Conservation (phyloP, 1,140 invertebrate species). For the Caerostris extrusa region DNA sequence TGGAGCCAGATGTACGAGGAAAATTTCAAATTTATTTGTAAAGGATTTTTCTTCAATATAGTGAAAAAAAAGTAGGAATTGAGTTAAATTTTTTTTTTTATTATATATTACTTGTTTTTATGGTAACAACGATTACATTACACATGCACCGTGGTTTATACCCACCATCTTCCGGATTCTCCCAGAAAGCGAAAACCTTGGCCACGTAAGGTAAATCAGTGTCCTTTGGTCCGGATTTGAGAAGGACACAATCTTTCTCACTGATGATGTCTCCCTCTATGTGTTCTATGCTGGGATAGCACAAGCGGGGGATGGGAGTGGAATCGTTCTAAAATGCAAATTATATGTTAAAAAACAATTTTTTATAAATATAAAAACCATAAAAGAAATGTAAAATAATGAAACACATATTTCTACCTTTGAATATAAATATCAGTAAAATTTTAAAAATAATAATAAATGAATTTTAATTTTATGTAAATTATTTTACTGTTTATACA, state of each 20-base stretch:
- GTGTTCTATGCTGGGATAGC: conserved; percentile 94
- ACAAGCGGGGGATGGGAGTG: conserved; percentile 85
- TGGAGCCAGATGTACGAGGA: too few species aligned
- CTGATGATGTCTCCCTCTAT: conserved; percentile 91
- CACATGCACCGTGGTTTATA: not conserved
- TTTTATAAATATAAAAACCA: too few species aligned
- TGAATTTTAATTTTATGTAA: too few species aligned
- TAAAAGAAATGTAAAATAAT: too few species aligned
- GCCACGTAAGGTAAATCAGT: conserved; percentile 96
- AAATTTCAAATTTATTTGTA: too few species aligned
- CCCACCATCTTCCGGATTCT: conserved; percentile 95
- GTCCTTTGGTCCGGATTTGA: conserved; percentile 90
- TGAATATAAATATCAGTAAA: too few species aligned
- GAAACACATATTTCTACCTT: too few species aligned
- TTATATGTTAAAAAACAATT: too few species aligned
- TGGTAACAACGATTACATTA: not conserved
- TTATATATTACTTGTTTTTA: not conserved
- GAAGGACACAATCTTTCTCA: conserved; percentile 92
- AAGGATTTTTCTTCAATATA: too few species aligned
- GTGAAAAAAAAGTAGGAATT: not conserved
- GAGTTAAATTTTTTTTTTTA: not conserved
- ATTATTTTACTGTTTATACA: too few species aligned
- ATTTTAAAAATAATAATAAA: too few species aligned
- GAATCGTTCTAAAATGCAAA: conserved; percentile 89
- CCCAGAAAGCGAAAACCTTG: conserved; percentile 95